Conservation (phyloP, 2,797 vertebrate genomes). For the Steatocranus sp. region DNA sequence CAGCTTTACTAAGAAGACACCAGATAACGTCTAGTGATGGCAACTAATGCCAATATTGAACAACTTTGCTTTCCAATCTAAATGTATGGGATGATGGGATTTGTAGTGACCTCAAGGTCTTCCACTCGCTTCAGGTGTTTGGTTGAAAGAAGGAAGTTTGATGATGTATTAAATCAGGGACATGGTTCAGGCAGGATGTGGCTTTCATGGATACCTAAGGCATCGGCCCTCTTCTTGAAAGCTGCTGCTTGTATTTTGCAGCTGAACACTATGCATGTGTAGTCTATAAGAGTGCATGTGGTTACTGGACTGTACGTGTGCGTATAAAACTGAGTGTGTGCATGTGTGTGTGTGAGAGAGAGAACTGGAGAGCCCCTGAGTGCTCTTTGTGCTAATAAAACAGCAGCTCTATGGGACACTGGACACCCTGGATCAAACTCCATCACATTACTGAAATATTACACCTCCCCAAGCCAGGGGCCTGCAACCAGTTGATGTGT, state of each 20-base stretch:
- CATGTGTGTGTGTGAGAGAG: neutral
- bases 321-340: neutral
- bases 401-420: slow-evolving; percentile 84
- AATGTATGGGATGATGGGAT: neutral
- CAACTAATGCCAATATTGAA: neutral
- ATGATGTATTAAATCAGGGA: neutral
- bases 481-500: slow-evolving; percentile 61
- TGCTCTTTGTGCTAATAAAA: slow-evolving; percentile 92
- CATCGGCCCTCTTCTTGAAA: slow-evolving; percentile 24
- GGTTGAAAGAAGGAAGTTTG: neutral
- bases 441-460: slow-evolving; percentile 94
- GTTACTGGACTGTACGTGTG: slow-evolving; percentile 58
- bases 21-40: rapidly evolving
- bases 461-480: slow-evolving; percentile 72
- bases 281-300: slow-evolving; percentile 51
- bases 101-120: neutral
- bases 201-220: slow-evolving; percentile 5
- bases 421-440: slow-evolving; percentile 91
- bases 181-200: slow-evolving; percentile 14
- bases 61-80: neutral
- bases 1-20: neutral
- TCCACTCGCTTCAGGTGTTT: neutral
- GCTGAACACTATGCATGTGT: slow-evolving; percentile 18
- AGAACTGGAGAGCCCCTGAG: slow-evolving; percentile 83
- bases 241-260: slow-evolving; percentile 38